phyloP scores from a whole-genome alignment of 2,113 vertebrate species.

The Serilophus lunatus region DNA sequence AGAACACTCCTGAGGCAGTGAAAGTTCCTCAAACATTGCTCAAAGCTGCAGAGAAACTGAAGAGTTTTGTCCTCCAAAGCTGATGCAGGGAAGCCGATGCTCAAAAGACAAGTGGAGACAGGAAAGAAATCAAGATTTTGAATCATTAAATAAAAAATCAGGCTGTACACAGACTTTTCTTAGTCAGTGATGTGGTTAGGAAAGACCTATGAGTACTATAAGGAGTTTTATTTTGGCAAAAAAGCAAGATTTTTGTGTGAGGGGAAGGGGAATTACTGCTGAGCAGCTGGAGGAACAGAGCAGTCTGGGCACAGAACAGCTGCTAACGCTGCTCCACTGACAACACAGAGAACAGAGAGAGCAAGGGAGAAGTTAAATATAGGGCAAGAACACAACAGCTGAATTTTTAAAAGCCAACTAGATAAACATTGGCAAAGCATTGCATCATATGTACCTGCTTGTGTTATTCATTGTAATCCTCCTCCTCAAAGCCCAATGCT shows the following conservation, averaged over 20 bases:
- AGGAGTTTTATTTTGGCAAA: background rate
- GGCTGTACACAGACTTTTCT: background rate
- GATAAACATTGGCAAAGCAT: background rate
- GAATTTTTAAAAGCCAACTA: background rate
- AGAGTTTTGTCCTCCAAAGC: background rate
- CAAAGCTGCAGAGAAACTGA: background rate
- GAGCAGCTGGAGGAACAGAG: background rate
- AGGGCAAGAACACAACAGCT: background rate
- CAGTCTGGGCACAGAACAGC: background rate
- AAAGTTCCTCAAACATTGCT: background rate
- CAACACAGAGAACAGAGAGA: background rate
- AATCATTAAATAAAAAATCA: background rate
- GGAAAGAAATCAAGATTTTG: background rate
- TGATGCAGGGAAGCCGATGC: background rate
- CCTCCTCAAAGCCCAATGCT: background rate
- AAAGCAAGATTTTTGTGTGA: background rate
- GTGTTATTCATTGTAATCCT: background rate
- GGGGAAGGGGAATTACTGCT: background rate
- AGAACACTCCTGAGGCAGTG: background rate
- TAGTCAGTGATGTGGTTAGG: background rate
- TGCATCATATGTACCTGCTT: background rate
- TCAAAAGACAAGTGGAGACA: background rate
- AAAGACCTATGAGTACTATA: background rate
- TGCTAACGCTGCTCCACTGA: background rate
- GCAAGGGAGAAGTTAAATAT: background rate